Percentiles rank a stretch among this genome's conserved stretches.
Evolutionary conservation across 1,140 invertebrate species (phyloP).

Genomic region (Bombus confusus): DNA sequence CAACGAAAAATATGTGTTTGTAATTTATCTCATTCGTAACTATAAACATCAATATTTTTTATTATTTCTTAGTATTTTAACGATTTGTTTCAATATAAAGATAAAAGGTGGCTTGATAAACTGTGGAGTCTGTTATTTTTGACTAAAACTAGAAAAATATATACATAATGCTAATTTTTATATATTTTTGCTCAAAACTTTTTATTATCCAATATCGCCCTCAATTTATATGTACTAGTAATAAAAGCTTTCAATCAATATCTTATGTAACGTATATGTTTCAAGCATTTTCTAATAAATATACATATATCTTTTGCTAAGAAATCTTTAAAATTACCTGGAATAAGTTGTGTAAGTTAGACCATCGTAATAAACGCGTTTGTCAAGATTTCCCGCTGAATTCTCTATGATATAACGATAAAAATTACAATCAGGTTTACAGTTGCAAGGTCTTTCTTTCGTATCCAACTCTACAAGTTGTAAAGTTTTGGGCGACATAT

Average conservation of each 20-base stretch:
- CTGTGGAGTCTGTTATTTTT: background rate
- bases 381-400: conserved; percentile 62
- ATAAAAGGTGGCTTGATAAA: background rate
- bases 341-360: conserved; percentile 20
- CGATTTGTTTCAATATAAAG: no score
- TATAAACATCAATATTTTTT: background rate
- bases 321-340: conserved; percentile 36
- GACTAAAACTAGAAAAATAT: background rate
- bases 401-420: conserved; percentile 69
- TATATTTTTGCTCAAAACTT: background rate
- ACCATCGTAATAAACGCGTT: conserved; percentile 40
- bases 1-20: background rate
- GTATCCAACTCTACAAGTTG: background rate
- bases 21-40: background rate
- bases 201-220: background rate
- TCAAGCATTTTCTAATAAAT: background rate
- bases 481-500: conserved; percentile 10
- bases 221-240: background rate
- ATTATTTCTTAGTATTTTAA: background rate
- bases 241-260: background rate
- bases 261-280: background rate
- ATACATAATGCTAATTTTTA: background rate
- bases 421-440: conserved; percentile 70
- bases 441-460: conserved; percentile 64
- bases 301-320: background rate